A percentile compares a stretch with the other conserved stretches of the same genome.
These are phyloP conservation scores for Cerceris ruficornis DNA, from an alignment of 2,888 invertebrate species.

Conservation along the genomic window DNA sequence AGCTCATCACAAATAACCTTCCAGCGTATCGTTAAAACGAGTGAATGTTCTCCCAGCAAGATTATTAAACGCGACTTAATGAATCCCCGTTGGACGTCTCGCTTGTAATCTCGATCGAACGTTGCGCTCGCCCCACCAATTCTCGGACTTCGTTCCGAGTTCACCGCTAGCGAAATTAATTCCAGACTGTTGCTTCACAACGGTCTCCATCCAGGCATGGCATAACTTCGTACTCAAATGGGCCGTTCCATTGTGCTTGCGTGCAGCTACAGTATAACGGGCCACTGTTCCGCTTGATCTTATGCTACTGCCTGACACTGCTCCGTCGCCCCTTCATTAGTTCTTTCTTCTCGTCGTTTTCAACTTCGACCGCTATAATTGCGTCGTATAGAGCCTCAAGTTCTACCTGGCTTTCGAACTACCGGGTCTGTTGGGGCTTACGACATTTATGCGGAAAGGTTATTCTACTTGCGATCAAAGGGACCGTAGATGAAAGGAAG, in stretches of 20 bases:
- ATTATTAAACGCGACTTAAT: too few relatives aligned
- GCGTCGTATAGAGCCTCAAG: too few relatives aligned
- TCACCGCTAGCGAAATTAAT: slow-evolving; percentile 46
- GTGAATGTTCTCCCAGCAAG: too few relatives aligned
- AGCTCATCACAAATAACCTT: neutral
- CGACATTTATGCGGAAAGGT: too few relatives aligned
- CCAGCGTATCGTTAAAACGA: neutral
- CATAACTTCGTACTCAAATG: slow-evolving; percentile 57
- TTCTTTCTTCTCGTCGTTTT: neutral
- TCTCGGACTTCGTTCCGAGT: slow-evolving; percentile 28
- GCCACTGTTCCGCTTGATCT: slow-evolving; percentile 7
- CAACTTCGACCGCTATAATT: too few relatives aligned
- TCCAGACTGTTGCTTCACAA: slow-evolving; percentile 58
- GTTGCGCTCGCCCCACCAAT: neutral
- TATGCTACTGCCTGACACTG: slow-evolving; percentile 18
- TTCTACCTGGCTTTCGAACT: too few relatives aligned
- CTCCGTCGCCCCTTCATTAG: slow-evolving; percentile 2
- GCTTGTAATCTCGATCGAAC: slow-evolving; percentile 39
- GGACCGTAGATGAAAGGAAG: too few relatives aligned
- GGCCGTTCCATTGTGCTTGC: slow-evolving; percentile 54
- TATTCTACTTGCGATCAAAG: too few relatives aligned
- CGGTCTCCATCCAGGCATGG: slow-evolving; percentile 47
- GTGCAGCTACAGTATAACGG: slow-evolving; percentile 55
- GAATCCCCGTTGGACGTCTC: too few relatives aligned
- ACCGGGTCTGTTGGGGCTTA: too few relatives aligned